Evolutionary conservation across 2,113 vertebrate species (phyloP), one percentile per base, ranked within the genome.

Genomic region (Willisornis vidua): DNA sequence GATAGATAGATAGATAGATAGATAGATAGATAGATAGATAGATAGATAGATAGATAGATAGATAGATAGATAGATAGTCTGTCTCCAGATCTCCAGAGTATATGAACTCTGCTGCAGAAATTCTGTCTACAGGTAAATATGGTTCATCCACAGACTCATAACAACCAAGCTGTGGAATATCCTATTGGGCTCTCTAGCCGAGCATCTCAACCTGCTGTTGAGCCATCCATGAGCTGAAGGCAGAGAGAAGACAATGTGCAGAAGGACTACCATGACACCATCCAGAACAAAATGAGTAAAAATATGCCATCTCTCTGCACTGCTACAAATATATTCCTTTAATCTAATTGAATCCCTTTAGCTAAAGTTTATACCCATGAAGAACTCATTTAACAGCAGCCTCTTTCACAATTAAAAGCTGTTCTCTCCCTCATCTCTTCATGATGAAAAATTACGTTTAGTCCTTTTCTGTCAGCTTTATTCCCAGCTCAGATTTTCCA

Each of bases 1-100:
- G 28, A 7, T 0, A 14, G 19, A 13, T 0, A 8, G 17, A 8
- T 7, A n/a, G 37, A 13, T 5, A 39, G 19, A 19, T 6, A 48
- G 28, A 24, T n/a, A 13, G 13, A 54, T 9, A 39, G 7, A 6
- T 4, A 33, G 29, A 7, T 1, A 19, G 20, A 14, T 0, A 8
- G 19, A 9, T 8, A 43, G 12, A 23, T 12, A 5, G 18, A 46
- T 4, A n/a, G 5, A 52, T 2, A 33, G 24, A 31, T 8, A 31
- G 14, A 55, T 4, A 19, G 35, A 12, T 8, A 48, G 19, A 18
- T 9, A 57, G 19, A 29, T 2, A 8, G 35, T 55, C 1, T 73
- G 37, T 39, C 39, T 39, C 39, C 39, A 70, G 5, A 4, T 75
- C 37, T 89, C 46, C 68, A 41, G 45, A 9, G 5, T 52, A 25